phyloP scores from a whole-genome alignment of 2,797 vertebrate genomes.

The Craterocephalus amniculus region DNA sequence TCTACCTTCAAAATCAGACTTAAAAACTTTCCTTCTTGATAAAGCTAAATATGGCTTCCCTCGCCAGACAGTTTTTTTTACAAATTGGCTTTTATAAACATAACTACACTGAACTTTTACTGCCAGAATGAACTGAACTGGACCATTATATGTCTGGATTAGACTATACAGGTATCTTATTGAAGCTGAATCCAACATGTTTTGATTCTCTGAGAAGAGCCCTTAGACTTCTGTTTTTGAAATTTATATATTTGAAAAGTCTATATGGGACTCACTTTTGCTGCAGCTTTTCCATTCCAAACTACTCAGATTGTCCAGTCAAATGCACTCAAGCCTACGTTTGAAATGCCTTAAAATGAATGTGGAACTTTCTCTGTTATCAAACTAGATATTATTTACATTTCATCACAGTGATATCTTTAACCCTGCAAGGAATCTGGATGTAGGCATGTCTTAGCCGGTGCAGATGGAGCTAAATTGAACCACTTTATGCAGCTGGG shows the following conservation, averaged over 20 bases:
- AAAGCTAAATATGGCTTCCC: background rate
- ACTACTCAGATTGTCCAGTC: background rate
- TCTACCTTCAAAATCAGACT: background rate
- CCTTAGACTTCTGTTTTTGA: background rate
- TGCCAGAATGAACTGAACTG: background rate
- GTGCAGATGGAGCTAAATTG: slow-evolving; percentile 7
- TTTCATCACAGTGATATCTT: too few species aligned
- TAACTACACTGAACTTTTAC: background rate
- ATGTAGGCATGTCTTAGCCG: too few species aligned
- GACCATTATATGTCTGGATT: background rate
- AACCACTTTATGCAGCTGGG: background rate
- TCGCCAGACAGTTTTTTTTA: too few species aligned
- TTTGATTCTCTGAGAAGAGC: background rate
- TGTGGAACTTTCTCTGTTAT: background rate
- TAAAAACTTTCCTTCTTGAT: background rate
- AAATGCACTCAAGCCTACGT: background rate
- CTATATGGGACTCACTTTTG: background rate
- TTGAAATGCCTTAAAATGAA: background rate
- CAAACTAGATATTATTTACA: too few species aligned
- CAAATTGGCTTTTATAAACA: too few species aligned
- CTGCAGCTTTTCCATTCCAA: background rate
- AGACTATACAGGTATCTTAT: background rate
- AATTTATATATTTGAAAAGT: too few species aligned
- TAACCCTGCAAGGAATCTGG: too few species aligned
- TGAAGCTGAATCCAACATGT: background rate